Evolutionary conservation across 2,888 invertebrate species (phyloP).

Genomic region (Myopa testacea): DNA sequence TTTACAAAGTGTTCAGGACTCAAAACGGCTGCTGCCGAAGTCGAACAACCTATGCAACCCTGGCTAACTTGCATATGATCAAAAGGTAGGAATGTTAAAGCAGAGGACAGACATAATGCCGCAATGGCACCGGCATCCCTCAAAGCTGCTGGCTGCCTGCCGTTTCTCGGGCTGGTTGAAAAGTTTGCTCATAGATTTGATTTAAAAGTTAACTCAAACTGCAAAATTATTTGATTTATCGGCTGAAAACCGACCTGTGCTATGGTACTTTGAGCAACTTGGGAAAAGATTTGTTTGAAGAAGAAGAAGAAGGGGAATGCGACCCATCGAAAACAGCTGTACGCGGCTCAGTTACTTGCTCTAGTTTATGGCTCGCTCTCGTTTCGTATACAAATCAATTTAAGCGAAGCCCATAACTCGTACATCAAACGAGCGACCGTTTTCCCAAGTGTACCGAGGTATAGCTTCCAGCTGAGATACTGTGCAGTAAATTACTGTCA

Average conservation of each 20-base stretch:
- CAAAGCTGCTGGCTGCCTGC: not conserved
- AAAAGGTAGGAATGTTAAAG: not conserved
- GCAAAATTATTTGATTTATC: constrained; percentile 37
- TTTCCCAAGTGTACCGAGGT: not conserved
- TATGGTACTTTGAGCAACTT: not conserved
- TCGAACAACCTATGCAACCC: not conserved
- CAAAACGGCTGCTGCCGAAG: not conserved
- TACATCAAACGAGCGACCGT: not conserved
- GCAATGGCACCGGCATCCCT: not conserved
- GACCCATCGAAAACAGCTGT: not conserved
- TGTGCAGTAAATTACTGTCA: not conserved
- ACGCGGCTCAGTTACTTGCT: not conserved
- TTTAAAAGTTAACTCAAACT: constrained; percentile 31
- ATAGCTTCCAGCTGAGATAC: not conserved
- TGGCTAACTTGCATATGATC: not conserved
- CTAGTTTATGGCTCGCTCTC: not conserved
- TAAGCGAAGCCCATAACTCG: not conserved
- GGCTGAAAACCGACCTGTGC: constrained; percentile 8
- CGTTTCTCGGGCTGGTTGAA: constrained; percentile 6
- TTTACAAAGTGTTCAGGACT: not conserved
- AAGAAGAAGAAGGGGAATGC: not conserved
- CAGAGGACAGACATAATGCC: not conserved
- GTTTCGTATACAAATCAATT: not conserved
- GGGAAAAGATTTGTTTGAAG: not conserved
- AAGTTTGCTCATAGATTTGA: constrained; percentile 32